A percentile compares a stretch with the other conserved stretches of the same genome.
These are phyloP conservation scores for Tanaodytes sp. DNA, from an alignment of 2,888 invertebrate genomes.

Conservation along the genomic window DNA sequence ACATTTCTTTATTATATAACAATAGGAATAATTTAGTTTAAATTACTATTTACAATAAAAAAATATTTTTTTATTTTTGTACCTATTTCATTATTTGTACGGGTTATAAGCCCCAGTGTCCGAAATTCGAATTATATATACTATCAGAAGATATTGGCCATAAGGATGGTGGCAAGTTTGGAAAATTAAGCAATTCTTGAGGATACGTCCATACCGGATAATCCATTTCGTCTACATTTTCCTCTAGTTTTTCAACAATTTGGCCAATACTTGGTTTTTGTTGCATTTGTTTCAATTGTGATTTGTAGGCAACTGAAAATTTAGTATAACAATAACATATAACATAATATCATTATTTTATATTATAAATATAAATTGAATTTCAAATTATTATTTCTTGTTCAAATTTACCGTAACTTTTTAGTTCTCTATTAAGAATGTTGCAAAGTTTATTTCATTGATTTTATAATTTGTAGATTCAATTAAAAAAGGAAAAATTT, in stretches of 20 bases:
- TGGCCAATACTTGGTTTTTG: slow-evolving; percentile 61
- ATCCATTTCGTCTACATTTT: slow-evolving; percentile 70
- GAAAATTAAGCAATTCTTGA: slow-evolving; percentile 72
- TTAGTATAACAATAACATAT: background rate
- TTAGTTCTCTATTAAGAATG: too few species aligned
- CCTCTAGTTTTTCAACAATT: slow-evolving; percentile 62
- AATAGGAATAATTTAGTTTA: too few species aligned
- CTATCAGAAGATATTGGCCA: slow-evolving; percentile 75
- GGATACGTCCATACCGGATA: slow-evolving; percentile 77
- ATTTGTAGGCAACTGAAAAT: slow-evolving; percentile 69
- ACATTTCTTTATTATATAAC: too few species aligned
- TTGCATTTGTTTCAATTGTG: slow-evolving; percentile 53
- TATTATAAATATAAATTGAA: too few species aligned
- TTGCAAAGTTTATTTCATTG: too few species aligned
- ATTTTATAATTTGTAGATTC: too few species aligned
- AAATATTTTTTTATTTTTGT: background rate
- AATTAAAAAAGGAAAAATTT: too few species aligned
- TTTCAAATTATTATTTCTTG: too few species aligned
- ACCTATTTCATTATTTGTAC: too few species aligned
- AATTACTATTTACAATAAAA: background rate
- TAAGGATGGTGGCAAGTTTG: slow-evolving; percentile 78
- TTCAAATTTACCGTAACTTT: too few species aligned
- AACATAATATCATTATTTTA: slow-evolving; percentile 2
- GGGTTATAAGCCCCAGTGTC: slow-evolving; percentile 75
- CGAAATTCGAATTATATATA: slow-evolving; percentile 74